A percentile compares a stretch with the other conserved stretches of the same genome.
Conservation (phyloP, 1,140 invertebrate species). For the Gonioctena quinquepunctata region DNA sequence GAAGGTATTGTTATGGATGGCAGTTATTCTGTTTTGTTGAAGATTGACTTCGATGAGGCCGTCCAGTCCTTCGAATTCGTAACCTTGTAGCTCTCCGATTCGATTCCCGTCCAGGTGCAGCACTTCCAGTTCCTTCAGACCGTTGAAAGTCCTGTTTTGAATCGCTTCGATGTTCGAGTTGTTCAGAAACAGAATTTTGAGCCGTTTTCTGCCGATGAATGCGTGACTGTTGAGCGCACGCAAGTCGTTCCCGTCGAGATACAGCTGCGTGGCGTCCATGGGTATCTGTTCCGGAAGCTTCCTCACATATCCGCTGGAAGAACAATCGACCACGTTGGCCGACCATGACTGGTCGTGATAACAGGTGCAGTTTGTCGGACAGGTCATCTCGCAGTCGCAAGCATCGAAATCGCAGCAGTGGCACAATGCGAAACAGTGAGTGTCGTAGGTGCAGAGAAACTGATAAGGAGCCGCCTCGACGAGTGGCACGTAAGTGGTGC, state of each 20-base stretch:
- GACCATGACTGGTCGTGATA: constrained; percentile 92
- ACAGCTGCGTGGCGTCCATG: constrained; percentile 90
- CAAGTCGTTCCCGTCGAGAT: constrained; percentile 87
- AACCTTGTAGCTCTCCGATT: constrained; percentile 74
- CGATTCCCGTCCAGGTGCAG: constrained; percentile 65
- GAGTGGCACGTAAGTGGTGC: constrained; percentile 76
- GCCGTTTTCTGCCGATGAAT: constrained; percentile 86
- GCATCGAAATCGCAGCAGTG: constrained; percentile 94
- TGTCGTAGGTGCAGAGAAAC: constrained; percentile 89
- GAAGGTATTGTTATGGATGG: constrained; percentile 80
- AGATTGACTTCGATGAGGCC: constrained; percentile 67
- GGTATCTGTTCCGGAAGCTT: constrained; percentile 82
- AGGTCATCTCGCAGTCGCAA: constrained; percentile 94
- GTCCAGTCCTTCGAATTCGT: constrained; percentile 73
- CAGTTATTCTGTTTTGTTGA: constrained; percentile 69
- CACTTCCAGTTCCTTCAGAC: constrained; percentile 77
- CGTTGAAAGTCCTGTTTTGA: constrained; percentile 89
- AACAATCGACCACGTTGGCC: constrained; percentile 90
- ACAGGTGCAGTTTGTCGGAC: constrained; percentile 87
- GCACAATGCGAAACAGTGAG: constrained; percentile 87
- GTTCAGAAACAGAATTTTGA: constrained; percentile 83
- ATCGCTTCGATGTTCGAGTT: constrained; percentile 82
- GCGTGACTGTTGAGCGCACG: constrained; percentile 78
- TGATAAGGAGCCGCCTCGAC: constrained; percentile 83
- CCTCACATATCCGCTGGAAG: constrained; percentile 71